A percentile compares a stretch with the other conserved stretches of the same genome.
Conservation (phyloP, 2,797 vertebrate genomes). For the Pitangus sulphuratus region DNA sequence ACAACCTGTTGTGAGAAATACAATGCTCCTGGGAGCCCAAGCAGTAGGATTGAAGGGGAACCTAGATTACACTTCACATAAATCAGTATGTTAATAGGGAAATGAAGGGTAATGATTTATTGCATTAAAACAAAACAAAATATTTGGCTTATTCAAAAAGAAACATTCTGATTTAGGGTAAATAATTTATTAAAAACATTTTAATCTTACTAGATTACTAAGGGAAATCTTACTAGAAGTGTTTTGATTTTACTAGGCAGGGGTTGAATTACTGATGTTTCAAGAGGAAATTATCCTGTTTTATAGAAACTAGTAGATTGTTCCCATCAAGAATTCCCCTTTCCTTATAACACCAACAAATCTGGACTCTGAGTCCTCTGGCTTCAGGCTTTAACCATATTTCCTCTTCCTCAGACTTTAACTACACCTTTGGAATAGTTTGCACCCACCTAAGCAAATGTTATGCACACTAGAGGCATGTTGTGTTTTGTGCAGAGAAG, state of each 20-base stretch:
- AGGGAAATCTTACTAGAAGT: neutral
- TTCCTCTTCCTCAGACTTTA: neutral
- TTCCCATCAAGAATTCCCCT: neutral
- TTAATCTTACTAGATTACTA: neutral
- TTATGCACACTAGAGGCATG: neutral
- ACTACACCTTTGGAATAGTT: neutral
- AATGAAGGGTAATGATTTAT: neutral
- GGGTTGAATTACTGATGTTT: neutral
- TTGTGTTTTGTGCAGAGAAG: neutral
- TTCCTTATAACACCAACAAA: neutral
- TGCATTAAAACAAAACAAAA: neutral
- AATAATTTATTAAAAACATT: neutral
- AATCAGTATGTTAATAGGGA: neutral
- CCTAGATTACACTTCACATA: neutral
- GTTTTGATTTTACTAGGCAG: neutral
- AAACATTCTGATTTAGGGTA: neutral
- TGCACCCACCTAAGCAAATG: neutral
- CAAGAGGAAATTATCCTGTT: neutral
- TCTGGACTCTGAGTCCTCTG: neutral
- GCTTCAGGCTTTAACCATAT: neutral
- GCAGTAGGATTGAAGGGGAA: neutral
- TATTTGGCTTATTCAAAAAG: neutral
- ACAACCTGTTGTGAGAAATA: neutral
- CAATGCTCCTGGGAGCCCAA: neutral
- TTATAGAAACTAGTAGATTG: neutral